Conservation (phyloP, 1,140 invertebrate species). For the Sipha flava region DNA sequence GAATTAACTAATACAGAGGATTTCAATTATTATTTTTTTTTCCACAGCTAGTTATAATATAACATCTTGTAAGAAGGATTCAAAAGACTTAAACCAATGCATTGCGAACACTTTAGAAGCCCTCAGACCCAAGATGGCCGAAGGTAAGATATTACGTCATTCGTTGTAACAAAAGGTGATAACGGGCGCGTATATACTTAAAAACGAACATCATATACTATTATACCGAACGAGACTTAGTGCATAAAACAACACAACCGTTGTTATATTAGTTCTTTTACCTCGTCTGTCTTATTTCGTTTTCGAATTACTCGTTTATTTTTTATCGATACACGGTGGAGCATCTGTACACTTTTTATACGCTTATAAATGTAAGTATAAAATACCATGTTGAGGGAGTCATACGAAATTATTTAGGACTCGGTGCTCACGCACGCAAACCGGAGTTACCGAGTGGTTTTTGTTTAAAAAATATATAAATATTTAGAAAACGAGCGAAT, state of each 20-base stretch:
- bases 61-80: neutral
- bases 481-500: neutral
- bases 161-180: neutral
- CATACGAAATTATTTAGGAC: neutral
- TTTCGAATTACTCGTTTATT: neutral
- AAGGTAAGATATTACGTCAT: neutral
- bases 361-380: too few relatives aligned
- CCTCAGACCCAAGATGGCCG: neutral
- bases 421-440: neutral
- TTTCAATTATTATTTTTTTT: too few relatives aligned
- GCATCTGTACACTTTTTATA: too few relatives aligned
- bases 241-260: neutral
- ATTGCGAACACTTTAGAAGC: neutral
- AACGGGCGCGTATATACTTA: neutral
- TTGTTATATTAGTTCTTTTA: neutral
- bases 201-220: neutral
- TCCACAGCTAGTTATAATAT: conserved; percentile 6
- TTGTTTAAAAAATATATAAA: neutral
- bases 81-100: neutral
- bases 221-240: neutral
- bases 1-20: too few relatives aligned
- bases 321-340: neutral
- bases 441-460: neutral
- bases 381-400: neutral
- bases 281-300: neutral